These are phyloP conservation scores for Troilus luridus DNA, from an alignment of 2,888 invertebrate species.

Conservation along the genomic window DNA sequence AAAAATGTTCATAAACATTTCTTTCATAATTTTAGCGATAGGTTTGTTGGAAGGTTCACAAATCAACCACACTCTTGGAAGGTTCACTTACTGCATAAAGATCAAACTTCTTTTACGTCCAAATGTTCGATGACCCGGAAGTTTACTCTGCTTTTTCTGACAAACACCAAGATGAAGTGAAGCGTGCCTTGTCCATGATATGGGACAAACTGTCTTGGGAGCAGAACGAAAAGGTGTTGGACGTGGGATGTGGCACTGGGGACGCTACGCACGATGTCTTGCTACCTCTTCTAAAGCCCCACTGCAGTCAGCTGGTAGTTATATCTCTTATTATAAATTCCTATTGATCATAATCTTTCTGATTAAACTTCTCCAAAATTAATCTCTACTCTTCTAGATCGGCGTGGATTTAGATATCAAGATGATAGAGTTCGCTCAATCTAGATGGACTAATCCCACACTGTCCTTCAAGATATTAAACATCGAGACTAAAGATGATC, in stretches of 20 bases:
- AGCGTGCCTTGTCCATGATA: background rate
- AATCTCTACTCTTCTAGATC: constrained; percentile 12
- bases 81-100: no score
- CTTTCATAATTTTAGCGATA: no score
- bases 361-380: background rate
- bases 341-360: no score
- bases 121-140: constrained; percentile 46
- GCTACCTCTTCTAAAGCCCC: background rate
- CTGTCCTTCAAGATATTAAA: constrained; percentile 50
- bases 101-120: background rate
- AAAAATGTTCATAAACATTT: no score
- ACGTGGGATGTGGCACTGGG: constrained; percentile 60
- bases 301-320: constrained; percentile 5
- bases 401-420: constrained; percentile 50
- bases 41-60: no score
- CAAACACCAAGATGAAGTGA: constrained; percentile 51
- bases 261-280: constrained; percentile 38
- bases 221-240: constrained; percentile 30
- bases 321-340: no score
- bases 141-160: constrained; percentile 48
- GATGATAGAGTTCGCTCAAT: constrained; percentile 56
- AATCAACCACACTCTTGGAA: no score
- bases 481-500: constrained; percentile 34
- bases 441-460: constrained; percentile 7
- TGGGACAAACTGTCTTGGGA: constrained; percentile 40